phyloP scores from a whole-genome alignment of 2,113 vertebrate species.

The Alexandromys fortis region DNA sequence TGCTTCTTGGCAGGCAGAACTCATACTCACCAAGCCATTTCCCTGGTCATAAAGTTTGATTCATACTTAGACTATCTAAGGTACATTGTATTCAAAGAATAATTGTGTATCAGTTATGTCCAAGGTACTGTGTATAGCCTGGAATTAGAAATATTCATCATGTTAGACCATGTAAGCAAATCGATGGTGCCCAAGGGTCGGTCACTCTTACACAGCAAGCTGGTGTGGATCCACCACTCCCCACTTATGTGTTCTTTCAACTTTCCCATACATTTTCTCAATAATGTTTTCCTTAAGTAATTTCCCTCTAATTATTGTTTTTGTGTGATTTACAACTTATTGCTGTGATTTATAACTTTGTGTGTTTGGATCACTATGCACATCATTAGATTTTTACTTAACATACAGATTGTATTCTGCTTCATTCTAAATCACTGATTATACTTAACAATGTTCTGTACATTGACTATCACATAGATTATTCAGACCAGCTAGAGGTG shows the following conservation, averaged over 20 bases:
- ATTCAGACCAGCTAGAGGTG: background rate
- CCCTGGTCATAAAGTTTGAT: background rate
- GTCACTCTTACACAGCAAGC: background rate
- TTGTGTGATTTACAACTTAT: background rate
- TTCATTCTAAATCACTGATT: constrained; percentile 1
- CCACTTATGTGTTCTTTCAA: background rate
- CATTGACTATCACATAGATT: background rate
- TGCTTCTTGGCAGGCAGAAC: background rate
- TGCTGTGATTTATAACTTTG: background rate
- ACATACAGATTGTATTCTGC: background rate
- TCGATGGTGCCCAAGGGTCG: background rate
- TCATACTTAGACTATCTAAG: background rate
- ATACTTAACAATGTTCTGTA: background rate
- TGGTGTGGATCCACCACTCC: background rate
- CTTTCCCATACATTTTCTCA: background rate
- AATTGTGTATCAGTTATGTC: background rate
- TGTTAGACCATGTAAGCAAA: background rate
- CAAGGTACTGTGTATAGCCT: background rate
- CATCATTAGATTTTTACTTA: constrained; percentile 22
- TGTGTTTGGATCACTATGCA: background rate
- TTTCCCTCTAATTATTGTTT: background rate
- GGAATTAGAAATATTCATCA: background rate
- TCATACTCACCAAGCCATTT: background rate
- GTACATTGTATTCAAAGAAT: background rate
- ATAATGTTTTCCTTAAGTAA: background rate